These are phyloP conservation scores for Spheniscus humboldti DNA, from an alignment of 2,797 vertebrate species.

Conservation along the genomic window DNA sequence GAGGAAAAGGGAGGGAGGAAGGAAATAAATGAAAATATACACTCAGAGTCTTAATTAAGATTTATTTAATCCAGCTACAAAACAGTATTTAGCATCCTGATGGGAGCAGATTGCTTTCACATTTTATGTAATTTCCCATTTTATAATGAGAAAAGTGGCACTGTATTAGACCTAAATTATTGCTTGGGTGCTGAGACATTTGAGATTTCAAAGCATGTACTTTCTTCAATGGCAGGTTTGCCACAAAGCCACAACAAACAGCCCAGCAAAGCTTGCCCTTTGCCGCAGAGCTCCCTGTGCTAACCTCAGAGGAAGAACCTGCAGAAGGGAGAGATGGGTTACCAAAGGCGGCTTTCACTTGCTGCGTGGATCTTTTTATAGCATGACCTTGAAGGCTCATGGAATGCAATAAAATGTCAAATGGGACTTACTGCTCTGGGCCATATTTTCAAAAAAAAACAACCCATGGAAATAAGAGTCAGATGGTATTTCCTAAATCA, in stretches of 20 bases:
- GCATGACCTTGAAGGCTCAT: background rate
- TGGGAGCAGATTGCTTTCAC: constrained; percentile 49
- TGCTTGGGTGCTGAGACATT: background rate
- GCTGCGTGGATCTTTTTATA: background rate
- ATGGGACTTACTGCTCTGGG: background rate
- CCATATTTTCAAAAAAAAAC: background rate
- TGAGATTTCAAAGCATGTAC: background rate
- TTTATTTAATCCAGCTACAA: constrained; percentile 54
- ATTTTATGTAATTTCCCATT: constrained; percentile 25
- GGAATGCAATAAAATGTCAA: background rate
- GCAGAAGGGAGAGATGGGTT: background rate
- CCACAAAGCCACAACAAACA: background rate
- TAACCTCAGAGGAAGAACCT: background rate
- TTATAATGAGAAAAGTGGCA: constrained; percentile 25
- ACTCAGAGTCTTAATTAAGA: constrained; percentile 32
- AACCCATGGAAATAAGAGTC: background rate
- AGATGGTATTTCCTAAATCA: background rate
- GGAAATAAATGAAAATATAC: constrained; percentile 28
- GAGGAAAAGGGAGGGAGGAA: background rate
- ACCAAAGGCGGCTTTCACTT: background rate
- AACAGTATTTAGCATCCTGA: constrained; percentile 55
- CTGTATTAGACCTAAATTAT: constrained; percentile 11
- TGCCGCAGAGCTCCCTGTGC: background rate
- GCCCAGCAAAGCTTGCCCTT: background rate
- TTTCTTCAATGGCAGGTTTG: background rate